phyloP scores from a whole-genome alignment of 1,140 invertebrate genomes.

The Campoletis sonorensis region DNA sequence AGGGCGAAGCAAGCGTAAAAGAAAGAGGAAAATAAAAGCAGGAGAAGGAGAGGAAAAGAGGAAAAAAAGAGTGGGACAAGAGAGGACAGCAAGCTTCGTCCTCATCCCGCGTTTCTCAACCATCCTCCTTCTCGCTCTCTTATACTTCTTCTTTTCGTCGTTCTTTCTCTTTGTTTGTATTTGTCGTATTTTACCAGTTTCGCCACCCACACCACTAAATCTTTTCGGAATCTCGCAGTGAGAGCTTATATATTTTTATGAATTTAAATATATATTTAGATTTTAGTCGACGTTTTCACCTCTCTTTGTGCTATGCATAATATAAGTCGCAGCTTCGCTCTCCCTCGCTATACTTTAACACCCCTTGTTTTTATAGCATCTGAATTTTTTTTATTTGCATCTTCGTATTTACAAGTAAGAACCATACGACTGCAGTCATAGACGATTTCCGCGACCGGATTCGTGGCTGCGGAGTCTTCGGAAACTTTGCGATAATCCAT shows the following conservation, averaged over 20 bases:
- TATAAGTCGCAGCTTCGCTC: constrained; percentile 24
- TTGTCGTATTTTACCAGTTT: constrained; percentile 71
- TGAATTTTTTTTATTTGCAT: constrained; percentile 39
- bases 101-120: constrained; percentile 39
- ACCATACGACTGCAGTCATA: constrained; percentile 30
- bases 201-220: constrained; percentile 63
- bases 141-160: constrained; percentile 51
- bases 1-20: no score
- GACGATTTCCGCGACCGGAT: constrained; percentile 19
- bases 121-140: constrained; percentile 38
- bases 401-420: neutral
- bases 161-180: constrained; percentile 66
- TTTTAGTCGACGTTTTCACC: neutral
- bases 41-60: neutral
- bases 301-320: neutral
- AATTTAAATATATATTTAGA: neutral
- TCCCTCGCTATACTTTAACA: constrained; percentile 18
- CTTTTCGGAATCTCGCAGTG: constrained; percentile 25
- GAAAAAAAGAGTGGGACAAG: neutral
- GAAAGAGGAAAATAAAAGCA: no score
- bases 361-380: constrained; percentile 9
- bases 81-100: neutral
- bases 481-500: no score
- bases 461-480: no score
- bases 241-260: constrained; percentile 3